phyloP scores from a whole-genome alignment of 2,113 vertebrate species.

The Clarias gariepinus region DNA sequence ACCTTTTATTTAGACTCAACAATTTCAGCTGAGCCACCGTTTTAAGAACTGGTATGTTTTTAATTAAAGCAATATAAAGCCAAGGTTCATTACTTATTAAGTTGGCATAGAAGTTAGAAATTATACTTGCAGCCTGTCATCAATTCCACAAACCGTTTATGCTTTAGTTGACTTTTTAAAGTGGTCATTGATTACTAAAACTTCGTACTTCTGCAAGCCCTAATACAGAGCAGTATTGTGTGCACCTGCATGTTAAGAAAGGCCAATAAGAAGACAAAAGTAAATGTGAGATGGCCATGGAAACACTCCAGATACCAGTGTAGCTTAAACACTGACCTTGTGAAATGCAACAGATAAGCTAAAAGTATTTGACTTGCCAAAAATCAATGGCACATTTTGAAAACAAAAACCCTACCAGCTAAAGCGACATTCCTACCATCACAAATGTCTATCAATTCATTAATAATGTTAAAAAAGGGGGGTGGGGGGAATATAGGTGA shows the following conservation, averaged over 20 bases:
- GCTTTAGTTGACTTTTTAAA: no score
- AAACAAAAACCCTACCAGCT: neutral
- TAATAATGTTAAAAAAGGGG: neutral
- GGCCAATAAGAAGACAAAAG: neutral
- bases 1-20: neutral
- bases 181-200: neutral
- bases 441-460: neutral
- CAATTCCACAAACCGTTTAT: no score
- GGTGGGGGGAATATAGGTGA: no score
- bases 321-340: neutral
- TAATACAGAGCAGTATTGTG: neutral
- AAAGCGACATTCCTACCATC: neutral
- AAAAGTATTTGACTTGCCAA: neutral
- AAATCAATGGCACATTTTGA: neutral
- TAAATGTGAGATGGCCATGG: neutral
- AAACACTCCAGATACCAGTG: neutral
- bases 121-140: neutral
- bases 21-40: no score
- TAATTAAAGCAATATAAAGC: neutral
- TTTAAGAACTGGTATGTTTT: neutral
- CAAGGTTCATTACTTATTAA: neutral
- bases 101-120: neutral
- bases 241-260: neutral
- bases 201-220: neutral
- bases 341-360: conserved; percentile 34